Evolutionary conservation across 1,140 invertebrate species (phyloP).

Genomic region (Saccostrea cuccullata): DNA sequence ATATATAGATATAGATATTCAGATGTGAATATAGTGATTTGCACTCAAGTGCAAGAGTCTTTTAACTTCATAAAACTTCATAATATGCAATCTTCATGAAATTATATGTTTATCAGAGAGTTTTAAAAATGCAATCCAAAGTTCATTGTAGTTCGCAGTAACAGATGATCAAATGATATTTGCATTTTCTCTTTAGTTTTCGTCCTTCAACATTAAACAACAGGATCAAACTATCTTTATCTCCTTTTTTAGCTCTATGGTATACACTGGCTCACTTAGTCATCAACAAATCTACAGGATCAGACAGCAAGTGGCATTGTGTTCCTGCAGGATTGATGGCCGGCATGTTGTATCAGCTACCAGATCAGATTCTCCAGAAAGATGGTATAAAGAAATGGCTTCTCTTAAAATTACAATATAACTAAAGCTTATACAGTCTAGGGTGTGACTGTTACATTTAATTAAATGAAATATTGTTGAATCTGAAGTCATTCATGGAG

Average conservation of each 20-base stretch:
- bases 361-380: not conserved
- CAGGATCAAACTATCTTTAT: not conserved
- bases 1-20: not conserved
- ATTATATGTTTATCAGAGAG: too few species aligned
- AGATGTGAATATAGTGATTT: not conserved
- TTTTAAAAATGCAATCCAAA: too few species aligned
- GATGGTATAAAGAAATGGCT: slow-evolving; percentile 1
- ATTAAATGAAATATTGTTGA: not conserved
- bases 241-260: not conserved
- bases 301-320: slow-evolving; percentile 22
- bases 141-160: too few species aligned
- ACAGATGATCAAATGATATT: too few species aligned
- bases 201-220: too few species aligned
- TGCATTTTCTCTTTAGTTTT: too few species aligned
- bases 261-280: not conserved
- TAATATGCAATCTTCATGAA: too few species aligned
- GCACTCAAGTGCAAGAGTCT: too few species aligned
- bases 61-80: too few species aligned
- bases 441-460: not conserved
- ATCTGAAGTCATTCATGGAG: not conserved
- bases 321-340: not conserved
- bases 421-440: too few species aligned
- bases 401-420: too few species aligned
- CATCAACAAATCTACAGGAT: slow-evolving; percentile 21
- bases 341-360: not conserved